Base-by-base conservation (phyloP, 64 coral and sea anemone species). In the Montipora capricornis region DNA sequence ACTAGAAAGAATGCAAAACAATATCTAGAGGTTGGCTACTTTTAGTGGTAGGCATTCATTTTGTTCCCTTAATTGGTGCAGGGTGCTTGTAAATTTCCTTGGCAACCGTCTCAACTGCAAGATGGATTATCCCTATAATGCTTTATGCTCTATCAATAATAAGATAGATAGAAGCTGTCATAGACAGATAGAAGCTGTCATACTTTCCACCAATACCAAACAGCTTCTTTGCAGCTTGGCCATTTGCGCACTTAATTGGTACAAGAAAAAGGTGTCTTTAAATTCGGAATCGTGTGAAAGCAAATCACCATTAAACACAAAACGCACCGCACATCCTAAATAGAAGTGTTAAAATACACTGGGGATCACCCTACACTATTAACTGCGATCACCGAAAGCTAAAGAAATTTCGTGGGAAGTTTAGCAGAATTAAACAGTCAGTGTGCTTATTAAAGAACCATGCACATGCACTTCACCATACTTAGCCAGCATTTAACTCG, bases 21-120 rank as follows among this genome's bases (percentile, higher is more conserved):
- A 86, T 20, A 20, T 2, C 2, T 62, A 71, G 44, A 50, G 44
- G 82, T 86, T 64, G 66, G 82, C 47, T 44, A 68, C 64, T 86
- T 86, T 71, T 15, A 64, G 4, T 7, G 20, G 66, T 70, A 70
- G 46, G 8, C 47, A 24, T 64, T 71, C 82, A 73, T 86, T 86
- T 86, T 49, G 14, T 10, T 16, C 45, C 16, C 66, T 86, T 70
- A 86, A 71, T 86, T 26, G 16, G 49, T 86, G 66, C 82, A 51
- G 50, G 66, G 47, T 20, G 10, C 66, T 19, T 71, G 10, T 17
- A 73, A 73, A 26, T 86, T 86, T 50, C 82, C 66, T 50, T 49
- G 66, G 66, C 44, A 68, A 71, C 82, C 16, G n/a, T 73, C 62
- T 86, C 82, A 86, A 57, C 6, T 57, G 53, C 53, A 57, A 19